Evolutionary conservation across 2,888 invertebrate species (phyloP).

Genomic region (Tiphia femorata): DNA sequence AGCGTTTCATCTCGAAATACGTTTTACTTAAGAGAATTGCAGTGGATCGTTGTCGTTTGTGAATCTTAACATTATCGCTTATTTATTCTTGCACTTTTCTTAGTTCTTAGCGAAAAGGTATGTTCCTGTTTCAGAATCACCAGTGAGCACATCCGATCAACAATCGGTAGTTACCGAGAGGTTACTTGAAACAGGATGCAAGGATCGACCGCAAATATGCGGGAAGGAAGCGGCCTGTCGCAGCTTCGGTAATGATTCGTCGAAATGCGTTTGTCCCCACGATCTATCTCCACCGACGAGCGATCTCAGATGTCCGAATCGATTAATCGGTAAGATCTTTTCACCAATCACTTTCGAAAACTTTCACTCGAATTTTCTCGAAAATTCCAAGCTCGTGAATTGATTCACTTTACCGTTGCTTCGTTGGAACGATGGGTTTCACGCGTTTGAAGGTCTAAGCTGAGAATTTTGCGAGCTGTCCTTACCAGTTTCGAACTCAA

Average conservation of each 20-base stretch:
- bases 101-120: not conserved
- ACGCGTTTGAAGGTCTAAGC: no score
- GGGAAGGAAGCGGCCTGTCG: conserved; percentile 76
- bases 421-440: no score
- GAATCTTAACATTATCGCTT: no score
- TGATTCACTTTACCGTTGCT: no score
- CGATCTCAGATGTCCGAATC: conserved; percentile 74
- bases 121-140: conserved; percentile 42
- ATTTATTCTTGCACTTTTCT: no score
- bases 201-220: conserved; percentile 70
- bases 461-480: no score
- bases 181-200: conserved; percentile 51
- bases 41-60: not conserved
- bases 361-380: no score
- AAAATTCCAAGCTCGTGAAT: no score
- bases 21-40: no score
- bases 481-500: not conserved
- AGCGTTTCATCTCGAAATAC: not conserved
- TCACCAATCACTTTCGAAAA: not conserved
- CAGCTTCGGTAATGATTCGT: conserved; percentile 69
- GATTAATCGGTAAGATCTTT: conserved; percentile 73
- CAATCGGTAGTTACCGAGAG: conserved; percentile 37
- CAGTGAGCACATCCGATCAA: conserved; percentile 27
- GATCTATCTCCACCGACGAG: conserved; percentile 75
- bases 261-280: conserved; percentile 78